Conservation (phyloP, 2,113 vertebrate genomes). For the Bambusicola thoracicus region DNA sequence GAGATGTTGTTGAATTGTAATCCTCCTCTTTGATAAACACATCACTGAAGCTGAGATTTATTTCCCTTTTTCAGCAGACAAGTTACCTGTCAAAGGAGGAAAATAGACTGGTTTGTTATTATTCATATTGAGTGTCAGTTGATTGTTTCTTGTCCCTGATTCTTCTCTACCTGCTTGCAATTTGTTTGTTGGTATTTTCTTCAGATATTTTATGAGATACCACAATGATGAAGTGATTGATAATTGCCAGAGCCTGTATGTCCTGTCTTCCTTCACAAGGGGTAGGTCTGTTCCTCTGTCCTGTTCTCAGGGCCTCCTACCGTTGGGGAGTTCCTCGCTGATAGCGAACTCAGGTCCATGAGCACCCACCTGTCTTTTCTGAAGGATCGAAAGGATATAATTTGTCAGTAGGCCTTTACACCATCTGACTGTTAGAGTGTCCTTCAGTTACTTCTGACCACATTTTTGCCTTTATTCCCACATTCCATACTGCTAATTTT, state of each 20-base stretch:
- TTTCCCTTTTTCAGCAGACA: slow-evolving; percentile 54
- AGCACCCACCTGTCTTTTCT: neutral
- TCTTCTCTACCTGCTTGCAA: slow-evolving; percentile 34
- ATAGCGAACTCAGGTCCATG: neutral
- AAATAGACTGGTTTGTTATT: slow-evolving; percentile 53
- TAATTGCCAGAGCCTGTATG: neutral
- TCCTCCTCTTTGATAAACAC: slow-evolving; percentile 50
- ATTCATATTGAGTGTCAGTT: slow-evolving; percentile 47
- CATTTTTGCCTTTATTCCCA: neutral
- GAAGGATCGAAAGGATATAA: neutral
- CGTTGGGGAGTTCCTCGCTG: neutral
- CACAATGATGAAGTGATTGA: neutral
- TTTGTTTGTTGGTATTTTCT: slow-evolving; percentile 40
- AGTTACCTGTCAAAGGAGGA: slow-evolving; percentile 56
- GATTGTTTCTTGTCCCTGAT: slow-evolving; percentile 47
- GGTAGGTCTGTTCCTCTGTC: neutral
- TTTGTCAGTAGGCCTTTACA: neutral
- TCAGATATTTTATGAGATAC: slow-evolving; percentile 21
- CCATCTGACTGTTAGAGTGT: neutral
- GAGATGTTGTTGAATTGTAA: slow-evolving; percentile 30
- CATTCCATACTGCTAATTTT: neutral
- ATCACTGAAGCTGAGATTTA: slow-evolving; percentile 42
- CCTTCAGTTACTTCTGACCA: neutral
- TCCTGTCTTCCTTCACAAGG: neutral
- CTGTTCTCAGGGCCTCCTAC: neutral